Base-by-base conservation (phyloP, 2,888 invertebrate genomes). In the Drosophila atroscutellata region DNA sequence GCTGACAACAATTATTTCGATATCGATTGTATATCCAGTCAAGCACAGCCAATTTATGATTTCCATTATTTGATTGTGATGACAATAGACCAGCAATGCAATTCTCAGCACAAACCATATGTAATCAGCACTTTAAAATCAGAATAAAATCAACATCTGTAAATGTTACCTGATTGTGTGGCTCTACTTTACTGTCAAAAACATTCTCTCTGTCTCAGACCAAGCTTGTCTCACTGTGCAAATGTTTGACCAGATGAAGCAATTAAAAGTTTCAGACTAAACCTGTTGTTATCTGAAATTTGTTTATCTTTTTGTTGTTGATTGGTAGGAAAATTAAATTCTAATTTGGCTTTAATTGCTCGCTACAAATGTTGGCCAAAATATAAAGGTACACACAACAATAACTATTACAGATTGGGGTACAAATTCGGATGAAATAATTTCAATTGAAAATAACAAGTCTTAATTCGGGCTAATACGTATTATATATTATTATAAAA, bases 181-280 rank as follows among this genome's bases (percentile, higher is more conserved):
- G 3, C 1, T 13, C 1, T 5, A 9, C 2, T 55, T 37, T 20
- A 6, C 6, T 7, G 0, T 6, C 24, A 5, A 1, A 42, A 26
- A 6, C n/a, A 26, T 9, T 11, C 8, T 28, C 7, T 42, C 4
- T 34, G 20, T 28, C n/a, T 24, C 1, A 24, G 15, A 13, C 3
- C 26, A 34, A 34, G 5, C 8, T 30, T 9, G 5, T 18, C n/a
- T 24, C 3, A 24, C 18, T 30, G 18, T 20, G 36, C 20, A 61
- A 47, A 49, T 61, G 49, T 61, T 37, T 24, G 45, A 30, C n/a
- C n/a, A 61, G 30, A 26, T 37, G n/a, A 37, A n/a, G 30, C n/a
- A 24, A 61, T 62, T 61, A 26, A 30, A 49, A 56, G 39, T 56
- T 42, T 20, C 39, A 30, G 9, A 15, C 28, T 28, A 39, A 60